Base-by-base conservation (phyloP, 2,888 invertebrate genomes). In the Drosophila quinaria region DNA sequence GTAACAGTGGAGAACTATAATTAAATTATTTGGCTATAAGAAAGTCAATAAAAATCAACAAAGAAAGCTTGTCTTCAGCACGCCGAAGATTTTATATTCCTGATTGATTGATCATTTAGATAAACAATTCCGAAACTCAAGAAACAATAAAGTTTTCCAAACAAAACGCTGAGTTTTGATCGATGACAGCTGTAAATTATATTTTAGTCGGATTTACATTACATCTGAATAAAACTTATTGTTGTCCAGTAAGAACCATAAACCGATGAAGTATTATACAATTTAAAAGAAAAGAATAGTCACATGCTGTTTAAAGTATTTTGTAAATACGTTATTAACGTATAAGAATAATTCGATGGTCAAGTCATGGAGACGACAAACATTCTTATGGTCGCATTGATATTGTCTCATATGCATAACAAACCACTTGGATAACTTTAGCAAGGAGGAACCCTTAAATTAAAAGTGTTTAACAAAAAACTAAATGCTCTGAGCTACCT, bases 1-100 rank as follows among this genome's bases (percentile, higher is more conserved):
- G 96, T 90, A 96, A 96, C 94, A 95, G 94, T 85, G 83, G 65
- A 77, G 59, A 84, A 75, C 91, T 90, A 84, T 66, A 68, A 83
- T 85, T 90, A 87, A 84, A 87, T 90, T 85, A 90, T 80, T 90
- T 84, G 89, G 83, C 88, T 89, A 87, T 80, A 84, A 62, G 33
- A 39, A 47, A 75, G 70, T 64, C 11, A 50, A 44, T 42, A 58
- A 46, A 35, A 29, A 55, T 6, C 4, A 29, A 15, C 2, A 22
- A 13, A 31, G 10, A 19, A 11, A 19, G 17, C 33, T 31, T 49
- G 4, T 5, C 8, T 22, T 22, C 22, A 22, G 22, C 22, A 22
- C 22, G 22, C 22, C 3, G 22, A 22, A 22, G 22, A 22, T 22
- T 22, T 22, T 22, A 22, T 22, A 22, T 22, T 4, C 22, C 22